Base-by-base conservation (phyloP, 2,113 vertebrate species). In the Callorhinus ursinus region DNA sequence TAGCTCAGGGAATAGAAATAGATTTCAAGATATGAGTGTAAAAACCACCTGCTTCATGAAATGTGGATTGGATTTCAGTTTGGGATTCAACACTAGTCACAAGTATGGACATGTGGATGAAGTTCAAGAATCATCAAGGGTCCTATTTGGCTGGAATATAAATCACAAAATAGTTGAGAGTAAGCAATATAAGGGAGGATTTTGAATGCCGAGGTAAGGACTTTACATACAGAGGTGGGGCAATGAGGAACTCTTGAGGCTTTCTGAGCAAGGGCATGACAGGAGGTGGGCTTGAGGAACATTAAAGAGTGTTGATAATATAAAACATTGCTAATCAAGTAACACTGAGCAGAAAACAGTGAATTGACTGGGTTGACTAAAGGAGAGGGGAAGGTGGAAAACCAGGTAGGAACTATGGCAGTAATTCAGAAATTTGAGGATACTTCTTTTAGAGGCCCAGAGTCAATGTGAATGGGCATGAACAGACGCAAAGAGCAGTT, bases 21-120 rank as follows among this genome's bases (percentile, higher is more conserved):
- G 15, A 84, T 83, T 74, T 87, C 51, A 92, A 93, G 79, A 90
- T 74, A 61, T 94, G 55, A 39, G 57, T 63, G 2, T 83, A 61
- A 83, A 89, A 71, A 11, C n/a, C 69, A 96, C 33, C 28, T 94
- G 88, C 49, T 95, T 84, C 65, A 55, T 74, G 22, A 87, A 94
- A 31, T 74, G 2, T 42, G 19, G 81, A 80, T 80, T n/a, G 42
- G n/a, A 83, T 90, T 96, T 96, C 61, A 55, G 46, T 65, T 69
- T 90, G 59, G 39, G 84, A 90, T 80, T 83, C 24, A 55, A n/a
- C 8, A 42, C 46, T 51, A 42, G 11, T 80, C n/a, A 31, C 36
- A 95, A 85, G 39, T 57, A 10, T 24, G 26, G 69, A 67, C 9
- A 13, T 65, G 6, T 72, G 10, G 74, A 18, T 83, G 28, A 31